These are phyloP conservation scores for Todus mexicanus DNA, from an alignment of 2,797 vertebrate genomes.

Conservation along the genomic window DNA sequence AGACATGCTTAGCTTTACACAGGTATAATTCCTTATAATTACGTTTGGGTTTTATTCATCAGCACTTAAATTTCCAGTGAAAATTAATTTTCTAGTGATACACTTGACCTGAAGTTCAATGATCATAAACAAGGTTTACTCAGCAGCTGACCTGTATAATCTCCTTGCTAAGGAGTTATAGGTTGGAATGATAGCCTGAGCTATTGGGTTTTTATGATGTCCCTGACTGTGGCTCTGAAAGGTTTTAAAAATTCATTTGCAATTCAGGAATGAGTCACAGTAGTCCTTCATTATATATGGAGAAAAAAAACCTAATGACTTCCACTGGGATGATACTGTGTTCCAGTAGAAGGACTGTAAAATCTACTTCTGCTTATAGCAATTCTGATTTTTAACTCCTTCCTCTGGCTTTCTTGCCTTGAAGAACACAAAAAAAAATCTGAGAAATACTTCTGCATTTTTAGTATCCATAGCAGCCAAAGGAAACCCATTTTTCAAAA, in stretches of 20 bases:
- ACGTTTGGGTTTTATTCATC: background rate
- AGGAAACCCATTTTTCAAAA: background rate
- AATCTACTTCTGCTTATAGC: constrained; percentile 33
- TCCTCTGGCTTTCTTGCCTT: background rate
- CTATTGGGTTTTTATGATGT: background rate
- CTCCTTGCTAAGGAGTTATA: background rate
- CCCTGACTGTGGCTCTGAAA: background rate
- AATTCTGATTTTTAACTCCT: constrained; percentile 21
- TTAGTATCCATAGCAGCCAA: background rate
- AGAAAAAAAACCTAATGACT: constrained; percentile 46
- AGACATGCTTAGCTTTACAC: background rate
- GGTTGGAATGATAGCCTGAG: background rate
- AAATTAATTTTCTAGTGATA: background rate
- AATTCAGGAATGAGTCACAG: constrained; percentile 36
- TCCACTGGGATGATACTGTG: constrained; percentile 30
- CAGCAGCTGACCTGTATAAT: background rate
- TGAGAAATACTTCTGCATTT: background rate
- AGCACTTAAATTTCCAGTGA: background rate
- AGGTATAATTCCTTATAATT: background rate
- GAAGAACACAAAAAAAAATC: background rate
- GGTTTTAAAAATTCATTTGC: constrained; percentile 54
- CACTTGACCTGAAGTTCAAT: constrained; percentile 3
- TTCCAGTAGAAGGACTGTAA: constrained; percentile 19
- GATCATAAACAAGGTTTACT: background rate
- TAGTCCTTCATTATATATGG: constrained; percentile 41